phyloP scores from a whole-genome alignment of 2,797 vertebrate genomes.

The Lophotriccus pileatus region DNA sequence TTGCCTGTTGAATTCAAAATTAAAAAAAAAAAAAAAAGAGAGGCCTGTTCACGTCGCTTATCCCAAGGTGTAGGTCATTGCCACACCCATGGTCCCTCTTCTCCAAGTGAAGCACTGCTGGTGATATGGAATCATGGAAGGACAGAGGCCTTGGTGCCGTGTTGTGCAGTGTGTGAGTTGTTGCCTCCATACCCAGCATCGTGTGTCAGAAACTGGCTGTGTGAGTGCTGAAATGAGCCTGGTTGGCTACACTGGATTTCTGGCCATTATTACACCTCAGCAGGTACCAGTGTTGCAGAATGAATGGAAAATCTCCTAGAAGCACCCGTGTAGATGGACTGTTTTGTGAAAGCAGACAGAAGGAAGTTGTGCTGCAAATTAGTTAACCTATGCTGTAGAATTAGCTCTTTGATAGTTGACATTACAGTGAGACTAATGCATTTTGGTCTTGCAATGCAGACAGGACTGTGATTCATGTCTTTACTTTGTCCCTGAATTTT shows the following conservation, averaged over 20 bases:
- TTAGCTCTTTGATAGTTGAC: not conserved
- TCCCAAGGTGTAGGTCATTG: not conserved
- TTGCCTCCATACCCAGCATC: not conserved
- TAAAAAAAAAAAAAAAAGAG: not conserved
- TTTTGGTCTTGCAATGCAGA: not conserved
- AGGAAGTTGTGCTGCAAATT: not conserved
- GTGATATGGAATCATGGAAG: not conserved
- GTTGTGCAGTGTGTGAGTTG: not conserved
- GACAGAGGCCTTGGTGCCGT: not conserved
- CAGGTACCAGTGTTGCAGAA: not conserved
- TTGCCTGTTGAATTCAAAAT: not conserved
- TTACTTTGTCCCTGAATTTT: constrained; percentile 12
- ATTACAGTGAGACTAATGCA: not conserved
- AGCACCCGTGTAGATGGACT: not conserved
- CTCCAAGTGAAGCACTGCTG: not conserved
- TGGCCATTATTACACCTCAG: not conserved
- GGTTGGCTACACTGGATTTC: not conserved
- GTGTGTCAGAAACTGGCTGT: not conserved
- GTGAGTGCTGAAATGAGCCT: not conserved
- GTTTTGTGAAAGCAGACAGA: not conserved
- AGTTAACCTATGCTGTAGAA: not conserved
- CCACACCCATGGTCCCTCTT: accelerated
- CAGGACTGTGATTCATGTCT: not conserved
- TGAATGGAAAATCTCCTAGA: not conserved
- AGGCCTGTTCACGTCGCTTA: not conserved